phyloP scores from a whole-genome alignment of 2,113 vertebrate genomes.

The Ranitomeya imitator region DNA sequence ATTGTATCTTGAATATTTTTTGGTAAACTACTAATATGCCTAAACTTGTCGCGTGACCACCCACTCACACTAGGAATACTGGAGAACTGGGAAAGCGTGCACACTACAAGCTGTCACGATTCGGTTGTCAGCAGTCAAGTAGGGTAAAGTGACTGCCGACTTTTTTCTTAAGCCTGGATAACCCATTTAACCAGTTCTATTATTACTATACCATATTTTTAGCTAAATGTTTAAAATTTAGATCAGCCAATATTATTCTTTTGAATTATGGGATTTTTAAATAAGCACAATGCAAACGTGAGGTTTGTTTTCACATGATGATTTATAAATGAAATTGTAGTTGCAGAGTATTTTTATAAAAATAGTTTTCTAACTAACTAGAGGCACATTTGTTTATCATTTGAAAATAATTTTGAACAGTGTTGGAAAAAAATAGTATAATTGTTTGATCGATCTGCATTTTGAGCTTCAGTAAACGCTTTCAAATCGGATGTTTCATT shows the following conservation, averaged over 20 bases:
- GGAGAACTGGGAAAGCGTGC: too few species aligned
- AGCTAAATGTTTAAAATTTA: not conserved
- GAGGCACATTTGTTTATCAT: conserved; percentile 4
- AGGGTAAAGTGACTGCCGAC: too few species aligned
- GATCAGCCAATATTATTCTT: not conserved
- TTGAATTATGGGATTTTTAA: not conserved
- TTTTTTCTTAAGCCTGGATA: too few species aligned
- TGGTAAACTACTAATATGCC: too few species aligned
- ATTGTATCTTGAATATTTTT: too few species aligned
- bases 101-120: too few species aligned
- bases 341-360: not conserved
- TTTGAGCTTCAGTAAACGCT: too few species aligned
- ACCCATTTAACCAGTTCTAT: not conserved
- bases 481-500: conserved; percentile 40
- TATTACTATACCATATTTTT: not conserved
- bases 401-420: not conserved
- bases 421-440: conserved; percentile 2
- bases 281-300: not conserved
- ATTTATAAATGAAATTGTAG: not conserved
- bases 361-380: not conserved
- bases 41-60: too few species aligned
- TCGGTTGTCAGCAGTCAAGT: too few species aligned
- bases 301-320: not conserved
- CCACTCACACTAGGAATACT: too few species aligned
- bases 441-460: not conserved